phyloP scores from a whole-genome alignment of 2,113 vertebrate genomes.

The Prolemur simus region DNA sequence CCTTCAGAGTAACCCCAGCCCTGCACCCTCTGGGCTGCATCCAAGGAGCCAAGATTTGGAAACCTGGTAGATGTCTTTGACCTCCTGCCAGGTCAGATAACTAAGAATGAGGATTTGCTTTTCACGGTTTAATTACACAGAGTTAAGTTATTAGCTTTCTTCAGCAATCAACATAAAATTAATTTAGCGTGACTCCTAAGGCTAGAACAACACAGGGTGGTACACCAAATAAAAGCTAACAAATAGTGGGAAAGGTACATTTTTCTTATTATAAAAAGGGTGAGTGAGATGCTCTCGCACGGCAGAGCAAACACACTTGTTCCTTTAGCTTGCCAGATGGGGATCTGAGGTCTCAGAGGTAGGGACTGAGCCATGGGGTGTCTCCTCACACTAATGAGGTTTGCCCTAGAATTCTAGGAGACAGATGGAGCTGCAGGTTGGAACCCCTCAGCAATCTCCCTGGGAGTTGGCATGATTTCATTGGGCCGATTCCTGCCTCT shows the following conservation, averaged over 20 bases:
- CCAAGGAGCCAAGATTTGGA: background rate
- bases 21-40: background rate
- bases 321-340: conserved; percentile 67
- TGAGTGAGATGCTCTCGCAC: background rate
- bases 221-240: conserved; percentile 38
- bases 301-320: conserved; percentile 35
- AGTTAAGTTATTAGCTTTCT: conserved; percentile 52
- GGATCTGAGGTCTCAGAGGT: conserved; percentile 35
- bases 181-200: conserved; percentile 14
- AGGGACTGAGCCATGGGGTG: conserved; percentile 48
- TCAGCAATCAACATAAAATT: conserved; percentile 2
- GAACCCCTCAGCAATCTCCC: conserved; percentile 63
- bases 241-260: background rate
- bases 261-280: conserved; percentile 44
- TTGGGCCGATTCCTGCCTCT: background rate
- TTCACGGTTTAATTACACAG: conserved; percentile 61
- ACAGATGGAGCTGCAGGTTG: conserved; percentile 79
- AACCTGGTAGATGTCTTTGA: background rate
- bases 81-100: background rate
- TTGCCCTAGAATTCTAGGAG: conserved; percentile 75
- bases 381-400: conserved; percentile 72
- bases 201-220: conserved; percentile 14
- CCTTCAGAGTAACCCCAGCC: background rate
- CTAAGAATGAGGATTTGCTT: conserved; percentile 23
- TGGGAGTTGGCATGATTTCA: conserved; percentile 46